Evolutionary conservation across 1,140 invertebrate genomes (phyloP), one percentile per base, ranked within the genome.

Genomic region (Sinonovacula constricta): DNA sequence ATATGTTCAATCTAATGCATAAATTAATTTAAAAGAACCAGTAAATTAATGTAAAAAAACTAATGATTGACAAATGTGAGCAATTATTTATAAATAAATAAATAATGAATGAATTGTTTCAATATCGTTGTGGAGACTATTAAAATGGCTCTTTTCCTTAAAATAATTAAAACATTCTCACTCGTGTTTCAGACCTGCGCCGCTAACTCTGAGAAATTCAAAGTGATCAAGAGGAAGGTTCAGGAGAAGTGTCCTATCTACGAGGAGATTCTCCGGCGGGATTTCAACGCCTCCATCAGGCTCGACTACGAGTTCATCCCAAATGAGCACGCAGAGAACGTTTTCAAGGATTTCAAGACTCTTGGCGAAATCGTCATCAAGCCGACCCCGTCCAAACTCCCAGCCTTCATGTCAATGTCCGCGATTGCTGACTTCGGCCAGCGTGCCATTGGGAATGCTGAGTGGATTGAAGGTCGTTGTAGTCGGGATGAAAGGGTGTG

Each of bases 211-310:
- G 59, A 69, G 0, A 45, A 78, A 18, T 70, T 62, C 34, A 60
- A 53, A 30, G 14, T 18, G 24, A 3, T 70, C 0, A 78, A 69
- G 34, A 68, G n/a, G 30, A 62, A 68, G 14, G 15, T 78, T 1
- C 54, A 59, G n/a, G 39, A 62, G 0, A 78, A 78, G 63, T 69
- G 75, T 54, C 75, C 65, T 4, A 59, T 78, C n/a, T 78, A 78
- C 45, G 66, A 78, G 31, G 75, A 78, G 33, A 78, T 78, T 60
- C 31, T 78, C 0, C 56, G 75, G 24, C 36, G 54, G 4, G 65
- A 78, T 39, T 69, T 78, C 59, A 69, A 69, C 31, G 59, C 45
- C 4, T 31, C 67, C 0, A 69, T 45, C 1, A 30, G 75, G n/a
- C 31, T 78, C 0, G 66, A 62, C 26, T 78, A 78, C 33, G 75